Evolutionary conservation across 1,140 invertebrate species (phyloP).

Genomic region (Atopsyche davidsoni): DNA sequence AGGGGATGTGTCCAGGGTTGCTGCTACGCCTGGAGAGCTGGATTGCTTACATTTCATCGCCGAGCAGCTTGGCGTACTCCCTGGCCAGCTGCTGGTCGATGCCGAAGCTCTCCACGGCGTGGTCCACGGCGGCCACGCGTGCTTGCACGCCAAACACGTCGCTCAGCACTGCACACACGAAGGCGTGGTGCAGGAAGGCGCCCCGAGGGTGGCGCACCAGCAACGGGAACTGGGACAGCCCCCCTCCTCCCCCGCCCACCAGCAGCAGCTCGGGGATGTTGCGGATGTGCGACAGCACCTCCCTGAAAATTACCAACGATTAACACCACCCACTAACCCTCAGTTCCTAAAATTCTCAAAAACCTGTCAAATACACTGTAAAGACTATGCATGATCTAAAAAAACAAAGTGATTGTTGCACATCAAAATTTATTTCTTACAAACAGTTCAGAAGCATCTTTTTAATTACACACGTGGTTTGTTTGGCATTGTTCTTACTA

Average conservation of each 20-base stretch:
- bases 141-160: slow-evolving; percentile 91
- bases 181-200: slow-evolving; percentile 85
- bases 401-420: too few relatives aligned
- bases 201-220: slow-evolving; percentile 74
- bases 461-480: too few relatives aligned
- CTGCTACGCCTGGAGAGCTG: too few relatives aligned
- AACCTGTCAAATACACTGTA: too few relatives aligned
- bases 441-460: too few relatives aligned
- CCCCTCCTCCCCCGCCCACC: slow-evolving; percentile 63
- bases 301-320: slow-evolving; percentile 50
- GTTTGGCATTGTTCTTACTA: too few relatives aligned
- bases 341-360: too few relatives aligned
- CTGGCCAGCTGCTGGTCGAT: slow-evolving; percentile 70
- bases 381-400: too few relatives aligned
- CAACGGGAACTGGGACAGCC: slow-evolving; percentile 79
- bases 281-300: slow-evolving; percentile 65
- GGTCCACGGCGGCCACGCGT: slow-evolving; percentile 66
- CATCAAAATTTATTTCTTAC: too few relatives aligned
- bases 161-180: slow-evolving; percentile 79
- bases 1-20: too few relatives aligned
- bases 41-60: slow-evolving; percentile 62
- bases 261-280: slow-evolving; percentile 74
- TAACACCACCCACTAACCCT: too few relatives aligned
- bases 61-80: slow-evolving; percentile 69
- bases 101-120: slow-evolving; percentile 78